Percentiles rank a stretch among this genome's conserved stretches.
Evolutionary conservation across 92 coral and sea anemone species (phyloP).

Genomic region (Epizoanthus illoricatus): DNA sequence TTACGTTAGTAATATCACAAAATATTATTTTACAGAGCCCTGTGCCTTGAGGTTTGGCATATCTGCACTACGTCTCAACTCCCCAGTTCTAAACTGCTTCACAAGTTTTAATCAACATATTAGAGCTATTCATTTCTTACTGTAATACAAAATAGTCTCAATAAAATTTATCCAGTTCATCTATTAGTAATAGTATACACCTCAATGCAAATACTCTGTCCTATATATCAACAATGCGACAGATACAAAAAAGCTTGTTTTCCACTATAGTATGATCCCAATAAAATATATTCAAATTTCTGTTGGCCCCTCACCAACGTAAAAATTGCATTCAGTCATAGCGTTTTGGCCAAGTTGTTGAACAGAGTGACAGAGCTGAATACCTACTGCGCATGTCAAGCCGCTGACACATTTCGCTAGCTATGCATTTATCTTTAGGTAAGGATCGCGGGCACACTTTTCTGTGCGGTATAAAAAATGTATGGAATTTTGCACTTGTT

Average conservation of each 20-base stretch:
- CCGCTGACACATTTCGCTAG: too few relatives aligned
- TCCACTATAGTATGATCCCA: background rate
- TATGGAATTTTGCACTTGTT: too few relatives aligned
- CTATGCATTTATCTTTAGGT: too few relatives aligned
- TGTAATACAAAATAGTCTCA: background rate
- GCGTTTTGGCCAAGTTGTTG: background rate
- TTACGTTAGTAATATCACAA: background rate
- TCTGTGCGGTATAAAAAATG: too few relatives aligned
- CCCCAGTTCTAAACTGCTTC: conserved; percentile 6
- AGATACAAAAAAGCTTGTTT: background rate
- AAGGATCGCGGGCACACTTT: too few relatives aligned
- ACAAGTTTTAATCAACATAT: conserved; percentile 6
- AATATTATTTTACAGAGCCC: conserved; percentile 20
- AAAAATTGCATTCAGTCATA: background rate
- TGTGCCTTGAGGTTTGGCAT: conserved; percentile 12
- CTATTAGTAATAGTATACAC: background rate
- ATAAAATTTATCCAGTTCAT: background rate
- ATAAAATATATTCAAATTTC: background rate
- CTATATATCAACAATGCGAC: conserved; percentile 19
- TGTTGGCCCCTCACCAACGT: conserved; percentile 8
- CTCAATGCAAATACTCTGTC: conserved; percentile 25
- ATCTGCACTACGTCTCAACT: conserved; percentile 20
- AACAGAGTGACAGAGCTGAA: background rate
- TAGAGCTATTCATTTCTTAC: background rate
- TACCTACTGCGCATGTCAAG: too few relatives aligned